A percentile compares a stretch with the other conserved stretches of the same genome.
Evolutionary conservation across 2,113 vertebrate genomes (phyloP).

Genomic region (Myiozetetes cayanensis): DNA sequence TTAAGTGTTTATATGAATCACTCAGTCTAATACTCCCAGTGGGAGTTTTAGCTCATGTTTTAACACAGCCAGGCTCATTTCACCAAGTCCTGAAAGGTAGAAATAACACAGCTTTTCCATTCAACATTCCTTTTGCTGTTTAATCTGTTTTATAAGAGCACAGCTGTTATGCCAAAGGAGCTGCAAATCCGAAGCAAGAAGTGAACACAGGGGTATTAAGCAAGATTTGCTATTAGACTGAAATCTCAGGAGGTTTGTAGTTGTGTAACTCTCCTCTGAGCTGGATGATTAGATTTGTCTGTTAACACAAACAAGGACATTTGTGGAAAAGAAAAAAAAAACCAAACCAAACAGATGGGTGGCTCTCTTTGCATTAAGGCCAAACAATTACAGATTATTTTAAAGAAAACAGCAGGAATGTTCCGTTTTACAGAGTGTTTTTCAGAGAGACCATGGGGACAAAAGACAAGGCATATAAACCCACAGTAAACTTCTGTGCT

Average conservation of each 20-base stretch:
- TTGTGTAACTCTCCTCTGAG: constrained; percentile 33
- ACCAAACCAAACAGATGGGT: background rate
- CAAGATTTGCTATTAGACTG: background rate
- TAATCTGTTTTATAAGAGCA: constrained; percentile 18
- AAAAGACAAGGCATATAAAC: background rate
- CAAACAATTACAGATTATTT: background rate
- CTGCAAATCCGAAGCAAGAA: background rate
- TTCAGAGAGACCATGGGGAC: background rate
- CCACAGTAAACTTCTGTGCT: background rate
- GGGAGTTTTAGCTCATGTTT: constrained; percentile 17
- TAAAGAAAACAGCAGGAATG: background rate
- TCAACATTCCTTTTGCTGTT: constrained; percentile 31
- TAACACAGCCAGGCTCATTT: constrained; percentile 5
- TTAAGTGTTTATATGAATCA: constrained; percentile 12
- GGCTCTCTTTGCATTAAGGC: background rate
- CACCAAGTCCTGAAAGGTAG: constrained; percentile 11
- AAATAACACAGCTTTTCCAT: background rate
- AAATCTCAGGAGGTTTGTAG: constrained; percentile 1
- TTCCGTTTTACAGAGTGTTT: background rate
- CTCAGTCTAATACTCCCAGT: background rate
- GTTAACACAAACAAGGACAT: constrained; percentile 37
- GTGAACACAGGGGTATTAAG: background rate
- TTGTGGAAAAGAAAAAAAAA: background rate
- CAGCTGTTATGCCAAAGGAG: background rate
- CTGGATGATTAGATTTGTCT: background rate